Percentiles rank a stretch among this genome's conserved stretches.
These are phyloP conservation scores for Falco rusticolus DNA, from an alignment of 2,797 vertebrate species.

Conservation along the genomic window DNA sequence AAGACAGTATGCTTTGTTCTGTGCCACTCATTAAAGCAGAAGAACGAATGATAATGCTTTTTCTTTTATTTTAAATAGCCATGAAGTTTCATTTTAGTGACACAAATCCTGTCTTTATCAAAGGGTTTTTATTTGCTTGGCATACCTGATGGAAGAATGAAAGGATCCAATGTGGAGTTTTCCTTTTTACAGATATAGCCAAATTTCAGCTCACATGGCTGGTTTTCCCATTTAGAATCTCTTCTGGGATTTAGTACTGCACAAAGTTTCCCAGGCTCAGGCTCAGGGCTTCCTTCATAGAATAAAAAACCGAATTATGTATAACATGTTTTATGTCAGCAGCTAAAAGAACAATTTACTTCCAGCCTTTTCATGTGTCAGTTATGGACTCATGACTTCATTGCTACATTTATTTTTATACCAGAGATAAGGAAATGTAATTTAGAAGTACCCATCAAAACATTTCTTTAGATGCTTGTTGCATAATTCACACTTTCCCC, in stretches of 20 bases:
- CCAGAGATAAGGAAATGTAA: background rate
- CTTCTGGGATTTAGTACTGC: conserved; percentile 86
- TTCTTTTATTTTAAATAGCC: background rate
- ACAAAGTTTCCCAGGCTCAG: conserved; percentile 84
- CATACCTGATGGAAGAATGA: conserved; percentile 78
- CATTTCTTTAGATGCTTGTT: background rate
- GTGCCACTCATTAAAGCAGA: background rate
- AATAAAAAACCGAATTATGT: background rate
- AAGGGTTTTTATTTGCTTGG: background rate
- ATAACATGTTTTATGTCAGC: background rate
- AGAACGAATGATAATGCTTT: background rate
- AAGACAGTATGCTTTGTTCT: background rate
- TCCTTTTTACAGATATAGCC: conserved; percentile 92
- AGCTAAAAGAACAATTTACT: background rate
- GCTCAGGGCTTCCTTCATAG: conserved; percentile 86
- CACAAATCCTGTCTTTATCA: background rate
- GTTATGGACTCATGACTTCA: background rate
- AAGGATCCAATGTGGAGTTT: conserved; percentile 77
- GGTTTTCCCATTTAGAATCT: conserved; percentile 90
- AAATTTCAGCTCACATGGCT: conserved; percentile 83
- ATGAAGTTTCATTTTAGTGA: background rate
- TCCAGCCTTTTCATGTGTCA: background rate
- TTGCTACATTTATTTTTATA: background rate
- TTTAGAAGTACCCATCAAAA: background rate
- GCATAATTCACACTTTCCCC: background rate